Evolutionary conservation across 30 jellyfish, hydroid and myxozoan species (phyloP), one percentile per base, ranked within the genome.

Genomic region (Haliclystus octoradiatus): DNA sequence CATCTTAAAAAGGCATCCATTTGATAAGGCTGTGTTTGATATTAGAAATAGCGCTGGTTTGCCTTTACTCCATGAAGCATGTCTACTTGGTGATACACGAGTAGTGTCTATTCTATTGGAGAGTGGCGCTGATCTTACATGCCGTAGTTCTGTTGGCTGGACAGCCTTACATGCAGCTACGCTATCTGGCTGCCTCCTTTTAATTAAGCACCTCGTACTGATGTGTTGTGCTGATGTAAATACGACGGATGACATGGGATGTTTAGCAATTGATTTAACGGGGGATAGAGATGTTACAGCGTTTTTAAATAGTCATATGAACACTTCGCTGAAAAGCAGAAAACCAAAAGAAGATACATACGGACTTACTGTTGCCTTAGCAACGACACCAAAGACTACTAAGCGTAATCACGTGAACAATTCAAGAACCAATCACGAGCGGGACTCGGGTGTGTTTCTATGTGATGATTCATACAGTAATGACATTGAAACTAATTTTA

Each of bases 131-230:
- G 78, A 76, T 47, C 64, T 82, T 12, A 78, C 69, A 49, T 62
- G 66, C 3, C 70, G 79, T 30, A 82, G 94, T 62, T 82, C 94
- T 40, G 84, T 82, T 23, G 94, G 94, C 5, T 82, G 94, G 94
- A 82, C 84, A n/a, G 84, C 88, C 25, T 60, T 82, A 2, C 94
- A 82, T 46, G 94, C 94, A 22, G 88, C 80, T 31, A 82, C 94
- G 7, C 34, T 82, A 28, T 71, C 88, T 27, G 94, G 94, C 23
- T 25, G 68, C 40, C 63, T 26, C 62, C 82, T 68, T 14, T 75
- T 82, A 31, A 88, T 82, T 26, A 47, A 80, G 31, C 72, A 82
- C 62, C 71, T 82, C 26, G 63, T 82, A 1, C 33, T 28, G 28
- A 51, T 71, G 26, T 82, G 94, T 82, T 77, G 85, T 0, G 85